Base-by-base conservation (phyloP, 30 jellyfish, hydroid and myxozoan species). In the Phacellophora camtschatica region DNA sequence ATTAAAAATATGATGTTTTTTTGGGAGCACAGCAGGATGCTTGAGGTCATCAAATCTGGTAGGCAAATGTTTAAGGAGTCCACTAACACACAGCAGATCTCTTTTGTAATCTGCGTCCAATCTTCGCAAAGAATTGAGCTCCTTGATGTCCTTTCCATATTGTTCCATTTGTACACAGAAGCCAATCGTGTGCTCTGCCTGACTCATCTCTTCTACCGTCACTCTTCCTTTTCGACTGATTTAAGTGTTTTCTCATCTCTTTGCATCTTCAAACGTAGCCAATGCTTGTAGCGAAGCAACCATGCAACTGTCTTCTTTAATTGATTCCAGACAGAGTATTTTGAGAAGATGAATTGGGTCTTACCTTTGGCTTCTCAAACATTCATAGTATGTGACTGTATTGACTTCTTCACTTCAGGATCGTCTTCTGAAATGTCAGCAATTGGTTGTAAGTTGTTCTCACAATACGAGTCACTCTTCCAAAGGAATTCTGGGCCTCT, bases 301-400 rank as follows among this genome's bases (percentile, higher is more conserved):
- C 95, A 83, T 11, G 95, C 88, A 35, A 71, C 66, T 31, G 88
- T 50, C 65, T 54, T 68, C 80, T 59, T 39, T 20, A 83, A 24
- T 43, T 59, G 25, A 10, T n/a, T 13, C 95, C 95, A 83, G 45
- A 16, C 37, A 27, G 73, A 81, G 31, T 9, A 27, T 57, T 49
- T 19, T 41, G 58, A 36, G 24, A 66, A 51, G 18, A 54, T n/a
- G 18, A 70, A n/a, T 11, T 36, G 9, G 11, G 69, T 77, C 53
- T 34, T 55, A 42, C 48, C 46, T 49, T n/a, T 22, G 34, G 25
- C 23, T 7, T 19, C 74, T 16, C 67, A 50, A 10, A 11, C 73
- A 39, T 28, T n/a, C 2, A 20, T 8, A 2, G 72, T 24, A 36
- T 23, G 8, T 0, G 59, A 29, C 59, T 81, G 66, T 5, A 15